Evolutionary conservation across 2,888 invertebrate genomes (phyloP).

Genomic region (Lampropteryx suffumata): DNA sequence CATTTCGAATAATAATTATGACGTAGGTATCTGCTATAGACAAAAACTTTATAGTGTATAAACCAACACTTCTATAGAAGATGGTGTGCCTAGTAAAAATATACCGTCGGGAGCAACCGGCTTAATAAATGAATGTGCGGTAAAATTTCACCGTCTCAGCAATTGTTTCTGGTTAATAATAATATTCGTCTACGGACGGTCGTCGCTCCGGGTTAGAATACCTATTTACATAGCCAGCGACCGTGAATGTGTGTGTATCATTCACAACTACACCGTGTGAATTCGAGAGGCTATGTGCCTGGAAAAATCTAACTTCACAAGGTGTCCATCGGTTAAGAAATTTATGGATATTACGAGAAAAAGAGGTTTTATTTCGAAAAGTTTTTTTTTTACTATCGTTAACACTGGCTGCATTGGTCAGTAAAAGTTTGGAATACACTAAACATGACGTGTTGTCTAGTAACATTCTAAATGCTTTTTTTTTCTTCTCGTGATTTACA

Average conservation of each 20-base stretch:
- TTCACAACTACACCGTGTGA: slow-evolving; percentile 68
- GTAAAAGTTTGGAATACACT: too few relatives aligned
- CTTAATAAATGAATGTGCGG: neutral
- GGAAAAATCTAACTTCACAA: slow-evolving; percentile 60
- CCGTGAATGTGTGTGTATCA: slow-evolving; percentile 71
- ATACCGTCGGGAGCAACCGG: neutral
- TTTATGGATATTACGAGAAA: neutral
- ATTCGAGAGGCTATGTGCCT: slow-evolving; percentile 63
- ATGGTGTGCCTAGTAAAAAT: too few relatives aligned
- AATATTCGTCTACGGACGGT: slow-evolving; percentile 49
- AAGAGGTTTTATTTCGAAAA: neutral
- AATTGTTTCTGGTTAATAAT: slow-evolving; percentile 52
- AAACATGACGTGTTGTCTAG: too few relatives aligned
- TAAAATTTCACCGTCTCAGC: slow-evolving; percentile 38
- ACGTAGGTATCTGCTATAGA: too few relatives aligned
- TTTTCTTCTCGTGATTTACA: too few relatives aligned
- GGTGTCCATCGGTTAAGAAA: slow-evolving; percentile 48
- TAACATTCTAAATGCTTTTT: too few relatives aligned
- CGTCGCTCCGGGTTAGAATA: slow-evolving; percentile 51
- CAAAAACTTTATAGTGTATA: too few relatives aligned
- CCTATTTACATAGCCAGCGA: slow-evolving; percentile 77
- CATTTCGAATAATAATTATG: too few relatives aligned
- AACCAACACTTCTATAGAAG: too few relatives aligned
- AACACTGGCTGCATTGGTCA: too few relatives aligned
- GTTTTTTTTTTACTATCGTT: too few relatives aligned